Base-by-base conservation (phyloP, 2,113 vertebrate species). In the Phainopepla nitens region DNA sequence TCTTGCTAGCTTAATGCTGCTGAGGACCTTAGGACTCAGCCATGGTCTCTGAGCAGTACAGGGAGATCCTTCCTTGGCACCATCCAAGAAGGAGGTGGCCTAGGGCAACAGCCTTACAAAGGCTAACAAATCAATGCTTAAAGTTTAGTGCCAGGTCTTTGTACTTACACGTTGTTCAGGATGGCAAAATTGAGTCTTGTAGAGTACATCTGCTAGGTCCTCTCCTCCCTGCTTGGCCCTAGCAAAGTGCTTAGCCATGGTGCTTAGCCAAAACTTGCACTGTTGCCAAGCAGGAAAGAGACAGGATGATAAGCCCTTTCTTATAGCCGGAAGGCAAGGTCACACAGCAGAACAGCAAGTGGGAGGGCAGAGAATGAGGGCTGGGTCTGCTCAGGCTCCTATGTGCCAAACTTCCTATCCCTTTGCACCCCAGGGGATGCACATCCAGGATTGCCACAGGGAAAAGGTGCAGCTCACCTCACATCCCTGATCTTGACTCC, bases 1-100 rank as follows among this genome's bases (percentile, higher is more conserved):
- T 22, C n/a, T 68, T 1, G 0, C 15, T 39, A 51, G 35, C 22
- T n/a, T 1, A 0, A 1, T 72, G 60, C 28, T 69, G 35, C 44
- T 39, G 36, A 82, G 41, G 19, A 28, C 22, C 15, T 88, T 21
- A 15, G 7, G 12, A 31, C 80, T 76, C 36, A 77, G 6, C 57
- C 39, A 23, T 11, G 10, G 14, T 42, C 39, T 69, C 50, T 53
- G 31, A 77, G 41, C 7, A 71, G 31, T 11, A 42, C 6, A n/a
- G 24, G 45, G 5, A 87, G 51, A 54, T 22, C 9, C 10, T 56
- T 79, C 11, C 22, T 28, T n/a, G 53, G 39, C 44, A 44, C 49
- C 70, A 70, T 8, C 21, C 35, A 89, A 54, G 22, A 9, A 39
- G 39, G 4, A 92, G 21, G 22, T 9, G 47, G 39, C n/a, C n/a